phyloP scores from a whole-genome alignment of 2,113 vertebrate species.

The Tetrao urogallus region DNA sequence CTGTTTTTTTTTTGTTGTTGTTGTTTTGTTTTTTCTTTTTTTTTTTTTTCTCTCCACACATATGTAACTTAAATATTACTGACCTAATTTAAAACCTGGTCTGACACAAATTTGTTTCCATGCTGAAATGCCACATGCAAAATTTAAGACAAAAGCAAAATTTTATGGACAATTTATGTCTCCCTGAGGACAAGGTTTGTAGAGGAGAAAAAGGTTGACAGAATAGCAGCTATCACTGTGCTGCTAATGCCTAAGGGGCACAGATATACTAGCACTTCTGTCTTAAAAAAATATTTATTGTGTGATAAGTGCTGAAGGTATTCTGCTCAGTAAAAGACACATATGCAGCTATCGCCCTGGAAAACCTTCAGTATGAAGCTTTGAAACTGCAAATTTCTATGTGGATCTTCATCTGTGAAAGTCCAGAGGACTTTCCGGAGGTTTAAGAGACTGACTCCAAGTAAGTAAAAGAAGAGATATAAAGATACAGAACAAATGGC shows the following conservation, averaged over 20 bases:
- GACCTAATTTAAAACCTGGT: constrained; percentile 37
- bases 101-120: constrained; percentile 39
- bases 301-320: not conserved
- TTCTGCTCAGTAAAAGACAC: not conserved
- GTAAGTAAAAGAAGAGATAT: not conserved
- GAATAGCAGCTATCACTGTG: not conserved
- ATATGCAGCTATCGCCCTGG: not conserved
- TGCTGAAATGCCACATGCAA: constrained; percentile 14
- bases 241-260: not conserved
- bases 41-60: not conserved
- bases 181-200: not conserved
- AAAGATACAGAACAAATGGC: not conserved
- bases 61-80: constrained; percentile 19
- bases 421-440: not conserved
- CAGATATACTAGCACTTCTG: not conserved
- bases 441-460: not conserved
- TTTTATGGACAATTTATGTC: not conserved
- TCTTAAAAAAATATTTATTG: not conserved
- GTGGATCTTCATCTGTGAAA: not conserved
- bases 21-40: too few relatives aligned
- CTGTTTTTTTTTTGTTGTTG: not conserved
- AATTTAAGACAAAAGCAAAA: constrained; percentile 25
- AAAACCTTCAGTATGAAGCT: not conserved
- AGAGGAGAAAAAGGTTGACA: not conserved
- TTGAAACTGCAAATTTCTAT: not conserved